Evolutionary conservation across 2,113 vertebrate genomes (phyloP), one percentile per base, ranked within the genome.

Genomic region (Neolamprologus ventralis): DNA sequence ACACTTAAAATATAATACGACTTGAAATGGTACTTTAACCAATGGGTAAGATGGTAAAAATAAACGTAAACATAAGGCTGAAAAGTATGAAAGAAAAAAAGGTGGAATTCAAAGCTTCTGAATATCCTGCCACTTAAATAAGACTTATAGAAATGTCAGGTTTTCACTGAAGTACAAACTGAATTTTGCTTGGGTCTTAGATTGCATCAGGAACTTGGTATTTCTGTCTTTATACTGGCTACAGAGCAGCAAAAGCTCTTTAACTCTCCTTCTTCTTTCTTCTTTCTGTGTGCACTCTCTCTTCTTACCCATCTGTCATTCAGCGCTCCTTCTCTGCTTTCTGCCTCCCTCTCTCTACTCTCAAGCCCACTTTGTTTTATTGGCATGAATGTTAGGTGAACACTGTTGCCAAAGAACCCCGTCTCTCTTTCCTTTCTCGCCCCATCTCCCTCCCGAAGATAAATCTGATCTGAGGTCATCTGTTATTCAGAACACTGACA

Each of bases 391-490:
- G 57, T 91, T 90, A 73, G 88, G 93, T 91, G 91, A 94, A 91
- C 68, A 84, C 68, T 88, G 84, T 79, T 93, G 94, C 93, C 90
- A 94, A 91, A 88, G 83, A 82, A 78, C 88, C 73, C 71, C 55
- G 68, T 88, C 88, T 81, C 89, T 83, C 80, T 86, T 82, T 93
- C 85, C 79, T 89, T 88, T 88, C 82, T 83, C 85, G 83, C 82
- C 80, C 75, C 51, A 10, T 91, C 86, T 90, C 87, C 60, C 80
- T 92, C 91, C 92, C 88, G 33, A 88, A 53, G 89, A 94, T 91
- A 93, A 95, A 95, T 95, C 94, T 91, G 91, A 95, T 95, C 94
- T 92, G 89, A 93, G 93, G 95, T 95, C 91, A 92, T 95, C 88
- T 93, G 93, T 92, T 94, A 93, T 94, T 94, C 89, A 94, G 90